Percentiles rank a stretch among this genome's conserved stretches.
Conservation (phyloP, 2,888 invertebrate genomes). For the Allygus modestus region DNA sequence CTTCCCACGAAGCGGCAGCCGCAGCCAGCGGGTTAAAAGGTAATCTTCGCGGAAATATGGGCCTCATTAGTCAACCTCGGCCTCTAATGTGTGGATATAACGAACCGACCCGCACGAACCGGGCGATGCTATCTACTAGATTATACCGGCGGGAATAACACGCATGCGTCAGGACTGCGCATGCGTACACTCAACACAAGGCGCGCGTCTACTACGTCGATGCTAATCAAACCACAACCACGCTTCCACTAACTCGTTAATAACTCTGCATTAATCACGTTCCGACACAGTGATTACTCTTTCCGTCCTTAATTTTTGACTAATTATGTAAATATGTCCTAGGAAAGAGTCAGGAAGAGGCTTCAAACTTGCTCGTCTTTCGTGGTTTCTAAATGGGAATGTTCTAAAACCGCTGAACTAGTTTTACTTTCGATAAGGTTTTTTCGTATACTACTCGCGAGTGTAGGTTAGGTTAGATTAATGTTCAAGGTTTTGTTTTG, state of each 20-base stretch:
- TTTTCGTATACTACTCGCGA: no score
- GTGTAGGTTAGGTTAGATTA: no score
- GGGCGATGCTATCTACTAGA: conserved; percentile 44
- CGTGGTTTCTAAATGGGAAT: no score
- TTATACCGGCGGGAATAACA: neutral
- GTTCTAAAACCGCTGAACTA: no score
- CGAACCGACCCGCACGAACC: conserved; percentile 17
- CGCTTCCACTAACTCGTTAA: conserved; percentile 1
- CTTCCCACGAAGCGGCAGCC: neutral
- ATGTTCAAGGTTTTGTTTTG: no score
- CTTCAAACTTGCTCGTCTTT: neutral
- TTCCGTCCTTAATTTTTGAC: neutral
- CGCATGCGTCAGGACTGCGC: conserved; percentile 1
- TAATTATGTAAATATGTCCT: neutral
- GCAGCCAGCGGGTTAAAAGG: conserved; percentile 36
- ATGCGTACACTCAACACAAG: neutral
- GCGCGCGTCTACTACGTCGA: neutral
- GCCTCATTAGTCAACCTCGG: conserved; percentile 24
- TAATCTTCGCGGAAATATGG: conserved; percentile 37
- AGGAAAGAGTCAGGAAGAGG: neutral
- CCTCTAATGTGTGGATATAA: conserved; percentile 34
- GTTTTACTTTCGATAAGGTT: no score
- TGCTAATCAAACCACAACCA: neutral
- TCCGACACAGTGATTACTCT: neutral
- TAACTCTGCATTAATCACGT: neutral